These are phyloP conservation scores for Dastarcus helophoroides DNA, from an alignment of 2,888 invertebrate genomes.

Conservation along the genomic window DNA sequence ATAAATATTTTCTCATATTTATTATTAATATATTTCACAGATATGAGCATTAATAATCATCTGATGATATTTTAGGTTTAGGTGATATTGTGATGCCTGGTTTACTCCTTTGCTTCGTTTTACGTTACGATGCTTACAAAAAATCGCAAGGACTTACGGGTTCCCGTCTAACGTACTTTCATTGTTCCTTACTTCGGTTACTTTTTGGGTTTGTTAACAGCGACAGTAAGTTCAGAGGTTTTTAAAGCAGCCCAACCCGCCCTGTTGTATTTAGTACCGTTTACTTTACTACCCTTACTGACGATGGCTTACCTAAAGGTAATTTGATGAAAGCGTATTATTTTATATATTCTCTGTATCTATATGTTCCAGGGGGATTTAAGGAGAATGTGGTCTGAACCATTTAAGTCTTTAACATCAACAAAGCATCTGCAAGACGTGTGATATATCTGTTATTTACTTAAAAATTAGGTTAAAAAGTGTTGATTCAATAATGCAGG, in stretches of 20 bases:
- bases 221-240: conserved; percentile 94
- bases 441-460: conserved; percentile 41
- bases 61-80: conserved; percentile 44
- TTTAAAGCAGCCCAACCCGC: conserved; percentile 98
- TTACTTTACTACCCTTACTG: conserved; percentile 88
- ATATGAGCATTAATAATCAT: too few relatives aligned
- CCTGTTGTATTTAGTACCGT: conserved; percentile 91
- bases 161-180: conserved; percentile 84
- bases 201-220: conserved; percentile 91
- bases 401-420: conserved; percentile 73
- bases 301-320: conserved; percentile 98
- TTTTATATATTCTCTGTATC: conserved; percentile 5
- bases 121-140: conserved; percentile 96
- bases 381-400: conserved; percentile 96
- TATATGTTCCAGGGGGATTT: conserved; percentile 73
- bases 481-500: too few relatives aligned
- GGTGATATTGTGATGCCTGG: conserved; percentile 94
- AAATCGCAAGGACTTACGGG: conserved; percentile 63
- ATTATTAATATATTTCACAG: conserved; percentile 28
- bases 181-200: conserved; percentile 95
- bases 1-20: not conserved
- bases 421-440: conserved; percentile 70
- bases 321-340: conserved; percentile 14
- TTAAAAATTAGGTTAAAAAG: conserved; percentile 8
- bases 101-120: conserved; percentile 84